These are phyloP conservation scores for Sciurus carolinensis DNA, from an alignment of 2,797 vertebrate species.

Conservation along the genomic window DNA sequence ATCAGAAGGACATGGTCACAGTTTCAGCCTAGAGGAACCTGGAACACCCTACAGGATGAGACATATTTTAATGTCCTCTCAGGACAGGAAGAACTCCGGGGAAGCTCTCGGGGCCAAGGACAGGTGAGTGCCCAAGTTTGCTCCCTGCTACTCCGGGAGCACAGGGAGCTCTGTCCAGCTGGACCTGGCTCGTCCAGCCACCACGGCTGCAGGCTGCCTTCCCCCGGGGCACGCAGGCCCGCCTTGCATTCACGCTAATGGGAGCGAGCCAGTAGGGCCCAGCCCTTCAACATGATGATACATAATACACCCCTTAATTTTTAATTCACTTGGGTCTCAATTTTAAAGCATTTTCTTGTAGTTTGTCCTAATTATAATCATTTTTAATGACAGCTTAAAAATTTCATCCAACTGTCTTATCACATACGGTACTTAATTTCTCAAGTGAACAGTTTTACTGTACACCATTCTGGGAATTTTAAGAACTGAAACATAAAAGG, in stretches of 20 bases:
- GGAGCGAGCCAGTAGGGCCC: constrained; percentile 86
- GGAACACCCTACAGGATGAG: constrained; percentile 44
- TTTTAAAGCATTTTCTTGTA: constrained; percentile 91
- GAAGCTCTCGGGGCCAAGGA: constrained; percentile 33
- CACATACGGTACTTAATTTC: constrained; percentile 90
- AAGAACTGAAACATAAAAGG: constrained; percentile 89
- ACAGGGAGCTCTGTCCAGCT: constrained; percentile 60
- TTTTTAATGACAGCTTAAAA: constrained; percentile 93
- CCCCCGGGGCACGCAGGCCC: constrained; percentile 75
- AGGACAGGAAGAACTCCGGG: constrained; percentile 55
- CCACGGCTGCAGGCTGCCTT: constrained; percentile 73
- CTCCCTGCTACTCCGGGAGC: constrained; percentile 35
- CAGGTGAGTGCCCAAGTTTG: constrained; percentile 75
- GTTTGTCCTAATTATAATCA: constrained; percentile 92
- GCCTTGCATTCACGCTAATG: constrained; percentile 85
- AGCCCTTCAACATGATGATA: constrained; percentile 90
- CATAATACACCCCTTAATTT: constrained; percentile 90
- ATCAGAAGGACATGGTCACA: not conserved
- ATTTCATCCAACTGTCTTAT: constrained; percentile 91
- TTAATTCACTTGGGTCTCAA: constrained; percentile 91
- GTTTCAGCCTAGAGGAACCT: constrained; percentile 27
- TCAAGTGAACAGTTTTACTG: constrained; percentile 91
- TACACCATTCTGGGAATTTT: constrained; percentile 90
- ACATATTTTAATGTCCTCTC: constrained; percentile 36
- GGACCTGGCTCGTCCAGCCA: constrained; percentile 36